These are phyloP conservation scores for Pteronotus mesoamericanus DNA, from an alignment of 2,797 vertebrate species.

Conservation along the genomic window DNA sequence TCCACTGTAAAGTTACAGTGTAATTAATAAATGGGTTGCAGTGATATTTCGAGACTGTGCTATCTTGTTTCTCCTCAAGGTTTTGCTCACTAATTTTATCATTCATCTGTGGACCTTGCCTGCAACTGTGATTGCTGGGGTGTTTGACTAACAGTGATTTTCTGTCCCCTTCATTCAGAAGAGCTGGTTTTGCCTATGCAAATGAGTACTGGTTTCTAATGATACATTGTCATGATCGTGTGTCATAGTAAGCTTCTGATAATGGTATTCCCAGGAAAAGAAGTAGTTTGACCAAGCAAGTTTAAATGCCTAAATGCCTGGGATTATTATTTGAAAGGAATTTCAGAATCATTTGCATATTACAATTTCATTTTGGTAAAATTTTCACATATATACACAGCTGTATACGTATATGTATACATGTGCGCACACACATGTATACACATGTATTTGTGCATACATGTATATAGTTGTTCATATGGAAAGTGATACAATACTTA, in stretches of 20 bases:
- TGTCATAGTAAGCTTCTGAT: constrained; percentile 16
- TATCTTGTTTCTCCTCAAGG: background rate
- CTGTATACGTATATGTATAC: too few species aligned
- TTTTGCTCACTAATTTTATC: background rate
- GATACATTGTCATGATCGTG: background rate
- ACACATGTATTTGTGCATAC: too few species aligned
- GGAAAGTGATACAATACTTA: background rate
- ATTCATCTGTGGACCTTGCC: background rate
- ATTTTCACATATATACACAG: too few species aligned
- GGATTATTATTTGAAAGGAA: constrained; percentile 26
- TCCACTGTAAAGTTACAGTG: background rate
- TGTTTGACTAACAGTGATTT: background rate
- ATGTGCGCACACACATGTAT: background rate
- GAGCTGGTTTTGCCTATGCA: background rate
- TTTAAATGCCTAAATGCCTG: background rate
- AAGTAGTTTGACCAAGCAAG: background rate
- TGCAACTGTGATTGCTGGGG: background rate
- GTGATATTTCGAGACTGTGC: background rate
- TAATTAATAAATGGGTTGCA: background rate
- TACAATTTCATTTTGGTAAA: constrained; percentile 29
- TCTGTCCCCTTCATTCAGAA: background rate
- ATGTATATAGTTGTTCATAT: background rate
- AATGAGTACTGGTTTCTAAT: background rate
- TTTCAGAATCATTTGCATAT: constrained; percentile 6
- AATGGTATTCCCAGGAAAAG: background rate